A percentile compares a stretch with the other conserved stretches of the same genome.
These are phyloP conservation scores for Onthophagus taurus DNA, from an alignment of 1,140 invertebrate species.

Conservation along the genomic window DNA sequence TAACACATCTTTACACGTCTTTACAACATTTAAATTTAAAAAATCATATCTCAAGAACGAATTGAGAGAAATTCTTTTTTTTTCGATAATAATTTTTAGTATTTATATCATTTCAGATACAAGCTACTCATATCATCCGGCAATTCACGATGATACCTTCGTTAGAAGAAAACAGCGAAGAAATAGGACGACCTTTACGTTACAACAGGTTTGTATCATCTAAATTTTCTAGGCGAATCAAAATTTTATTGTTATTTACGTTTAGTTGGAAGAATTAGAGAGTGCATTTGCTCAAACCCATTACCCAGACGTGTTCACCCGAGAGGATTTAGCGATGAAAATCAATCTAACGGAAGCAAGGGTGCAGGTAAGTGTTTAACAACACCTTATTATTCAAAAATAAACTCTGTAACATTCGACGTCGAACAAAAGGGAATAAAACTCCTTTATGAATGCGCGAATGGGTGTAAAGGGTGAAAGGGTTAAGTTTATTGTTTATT, in stretches of 20 bases:
- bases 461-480: too few relatives aligned
- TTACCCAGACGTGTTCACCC: slow-evolving; percentile 95
- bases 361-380: slow-evolving; percentile 70
- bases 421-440: too few relatives aligned
- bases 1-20: too few relatives aligned
- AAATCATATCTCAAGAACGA: too few relatives aligned
- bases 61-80: slow-evolving; percentile 15
- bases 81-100: too few relatives aligned
- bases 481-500: too few relatives aligned
- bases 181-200: slow-evolving; percentile 93
- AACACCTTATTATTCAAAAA: too few relatives aligned
- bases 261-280: slow-evolving; percentile 87
- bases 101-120: slow-evolving; percentile 72
- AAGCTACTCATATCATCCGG: slow-evolving; percentile 82
- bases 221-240: background rate
- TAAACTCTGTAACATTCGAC: too few relatives aligned
- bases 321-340: slow-evolving; percentile 96
- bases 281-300: slow-evolving; percentile 96
- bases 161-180: slow-evolving; percentile 89
- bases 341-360: slow-evolving; percentile 95
- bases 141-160: slow-evolving; percentile 95
- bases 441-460: too few relatives aligned
- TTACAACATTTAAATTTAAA: too few relatives aligned
- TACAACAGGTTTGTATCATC: slow-evolving; percentile 67
- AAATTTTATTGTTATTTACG: slow-evolving; percentile 6